Evolutionary conservation across 2,888 invertebrate species (phyloP).

Genomic region (Schizaphis graminum): DNA sequence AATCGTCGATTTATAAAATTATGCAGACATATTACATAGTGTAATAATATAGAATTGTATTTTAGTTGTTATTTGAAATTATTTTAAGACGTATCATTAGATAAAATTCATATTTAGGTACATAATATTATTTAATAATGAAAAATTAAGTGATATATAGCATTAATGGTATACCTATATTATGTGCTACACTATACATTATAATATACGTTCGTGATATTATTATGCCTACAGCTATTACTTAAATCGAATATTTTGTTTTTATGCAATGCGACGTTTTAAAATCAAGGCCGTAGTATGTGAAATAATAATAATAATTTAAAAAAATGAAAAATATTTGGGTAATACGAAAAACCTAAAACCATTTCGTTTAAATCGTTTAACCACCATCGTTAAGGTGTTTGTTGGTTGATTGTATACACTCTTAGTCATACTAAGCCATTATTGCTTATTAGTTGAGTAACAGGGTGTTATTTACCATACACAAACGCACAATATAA

Average conservation of each 20-base stretch:
- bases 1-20: background rate
- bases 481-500: background rate
- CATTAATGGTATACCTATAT: background rate
- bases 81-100: background rate
- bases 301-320: background rate
- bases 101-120: background rate
- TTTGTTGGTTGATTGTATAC: background rate
- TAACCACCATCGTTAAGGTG: background rate
- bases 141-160: background rate
- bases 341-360: background rate
- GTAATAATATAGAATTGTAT: background rate
- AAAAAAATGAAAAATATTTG: background rate
- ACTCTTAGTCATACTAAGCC: background rate
- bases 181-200: background rate
- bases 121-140: background rate
- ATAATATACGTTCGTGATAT: background rate
- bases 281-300: too few relatives aligned
- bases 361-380: background rate
- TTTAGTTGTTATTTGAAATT: background rate
- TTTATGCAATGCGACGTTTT: background rate
- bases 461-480: background rate
- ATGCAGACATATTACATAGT: background rate
- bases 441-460: background rate
- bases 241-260: background rate
- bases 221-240: background rate